phyloP scores from a whole-genome alignment of 2,888 invertebrate species.

The Drosophila bunnanda region DNA sequence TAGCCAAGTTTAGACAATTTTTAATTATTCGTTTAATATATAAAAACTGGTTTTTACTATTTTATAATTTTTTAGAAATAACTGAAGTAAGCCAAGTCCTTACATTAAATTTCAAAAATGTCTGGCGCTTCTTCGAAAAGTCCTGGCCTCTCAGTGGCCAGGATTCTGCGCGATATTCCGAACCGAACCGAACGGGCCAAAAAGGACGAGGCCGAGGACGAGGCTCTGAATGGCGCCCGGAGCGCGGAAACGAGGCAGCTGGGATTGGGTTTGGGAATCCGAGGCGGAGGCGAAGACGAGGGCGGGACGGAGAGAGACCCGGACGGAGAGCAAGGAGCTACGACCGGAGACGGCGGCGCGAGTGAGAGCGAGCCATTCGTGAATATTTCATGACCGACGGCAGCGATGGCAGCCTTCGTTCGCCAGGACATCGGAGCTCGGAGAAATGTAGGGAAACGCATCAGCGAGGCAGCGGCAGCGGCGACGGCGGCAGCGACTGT shows the following conservation, averaged over 20 bases:
- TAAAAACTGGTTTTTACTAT: accelerated
- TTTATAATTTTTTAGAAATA: background rate
- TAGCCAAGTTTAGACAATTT: background rate
- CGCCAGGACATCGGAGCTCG: conserved; percentile 33
- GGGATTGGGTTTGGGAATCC: conserved; percentile 32
- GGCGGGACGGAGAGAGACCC: conserved; percentile 25
- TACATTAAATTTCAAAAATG: conserved; percentile 50
- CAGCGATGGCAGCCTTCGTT: conserved; percentile 49
- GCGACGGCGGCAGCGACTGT: conserved; percentile 39
- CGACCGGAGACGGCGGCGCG: conserved; percentile 59
- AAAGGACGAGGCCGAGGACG: conserved; percentile 20
- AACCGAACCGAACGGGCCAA: conserved; percentile 53
- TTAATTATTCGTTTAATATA: background rate
- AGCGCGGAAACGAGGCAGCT: conserved; percentile 45
- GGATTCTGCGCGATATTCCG: conserved; percentile 79
- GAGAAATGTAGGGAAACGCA: conserved; percentile 77
- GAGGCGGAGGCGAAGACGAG: conserved; percentile 15
- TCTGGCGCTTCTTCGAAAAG: conserved; percentile 26
- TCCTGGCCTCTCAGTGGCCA: conserved; percentile 41
- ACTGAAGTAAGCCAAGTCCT: accelerated
- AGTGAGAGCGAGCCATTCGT: conserved; percentile 80
- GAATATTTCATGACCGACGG: conserved; percentile 79
- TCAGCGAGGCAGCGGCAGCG: conserved; percentile 46
- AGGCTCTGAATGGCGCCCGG: conserved; percentile 42
- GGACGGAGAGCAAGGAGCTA: conserved; percentile 17